Evolutionary conservation across 2,113 vertebrate genomes (phyloP).

Genomic region (Candoia aspera): DNA sequence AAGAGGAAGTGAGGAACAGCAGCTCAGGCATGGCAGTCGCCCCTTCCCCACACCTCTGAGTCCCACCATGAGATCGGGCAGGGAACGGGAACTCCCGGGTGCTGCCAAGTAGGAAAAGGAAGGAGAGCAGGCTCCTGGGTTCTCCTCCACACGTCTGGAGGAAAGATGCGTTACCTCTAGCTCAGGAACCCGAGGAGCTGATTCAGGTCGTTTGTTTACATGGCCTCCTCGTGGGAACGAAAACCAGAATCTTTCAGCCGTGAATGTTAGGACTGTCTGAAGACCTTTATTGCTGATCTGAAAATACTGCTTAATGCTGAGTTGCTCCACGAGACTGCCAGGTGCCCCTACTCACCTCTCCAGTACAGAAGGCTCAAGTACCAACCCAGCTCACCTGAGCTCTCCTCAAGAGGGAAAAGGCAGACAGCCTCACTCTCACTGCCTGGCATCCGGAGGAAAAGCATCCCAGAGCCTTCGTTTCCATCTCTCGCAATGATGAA

Average conservation of each 20-base stretch:
- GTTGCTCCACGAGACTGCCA: not conserved
- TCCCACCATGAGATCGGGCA: not conserved
- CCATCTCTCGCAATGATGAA: constrained; percentile 67
- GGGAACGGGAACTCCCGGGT: not conserved
- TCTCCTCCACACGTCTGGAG: not conserved
- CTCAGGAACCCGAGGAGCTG: not conserved
- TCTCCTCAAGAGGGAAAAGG: constrained; percentile 60
- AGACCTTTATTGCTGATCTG: not conserved
- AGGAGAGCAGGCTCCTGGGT: not conserved
- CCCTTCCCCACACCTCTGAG: not conserved
- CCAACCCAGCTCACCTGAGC: constrained; percentile 53
- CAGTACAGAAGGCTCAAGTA: not conserved
- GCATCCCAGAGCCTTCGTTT: not conserved
- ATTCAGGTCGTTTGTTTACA: not conserved
- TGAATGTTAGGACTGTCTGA: not conserved
- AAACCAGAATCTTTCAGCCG: not conserved
- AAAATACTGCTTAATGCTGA: not conserved
- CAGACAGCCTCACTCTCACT: constrained; percentile 32
- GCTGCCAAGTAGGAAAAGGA: not conserved
- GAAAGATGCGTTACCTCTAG: not conserved
- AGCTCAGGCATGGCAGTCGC: not conserved
- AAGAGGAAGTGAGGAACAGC: not conserved
- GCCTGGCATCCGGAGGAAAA: constrained; percentile 62
- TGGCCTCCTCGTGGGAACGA: not conserved
- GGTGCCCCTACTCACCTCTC: not conserved